Conservation (phyloP, 2,888 invertebrate genomes). For the Arctia plantaginis region DNA sequence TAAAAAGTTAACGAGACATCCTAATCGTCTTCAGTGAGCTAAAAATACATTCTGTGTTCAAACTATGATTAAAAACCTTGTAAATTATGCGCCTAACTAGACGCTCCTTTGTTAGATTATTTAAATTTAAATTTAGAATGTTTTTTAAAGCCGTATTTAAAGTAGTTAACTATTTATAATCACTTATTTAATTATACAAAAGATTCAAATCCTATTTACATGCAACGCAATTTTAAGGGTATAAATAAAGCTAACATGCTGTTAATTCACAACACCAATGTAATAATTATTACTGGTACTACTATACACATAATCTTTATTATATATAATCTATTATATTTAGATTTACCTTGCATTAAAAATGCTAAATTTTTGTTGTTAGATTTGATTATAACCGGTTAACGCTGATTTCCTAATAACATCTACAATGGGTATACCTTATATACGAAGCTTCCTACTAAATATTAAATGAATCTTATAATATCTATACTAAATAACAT, state of each 20-base stretch:
- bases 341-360: not conserved
- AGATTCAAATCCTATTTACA: not conserved
- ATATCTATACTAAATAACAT: not conserved
- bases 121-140: not conserved
- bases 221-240: not conserved
- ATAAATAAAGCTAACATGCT: not conserved
- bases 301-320: not conserved
- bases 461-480: not conserved
- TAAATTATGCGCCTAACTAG: not conserved
- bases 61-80: not conserved
- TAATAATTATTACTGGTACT: not conserved
- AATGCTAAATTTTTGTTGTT: not conserved
- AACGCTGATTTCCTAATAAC: not conserved
- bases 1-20: too few species aligned
- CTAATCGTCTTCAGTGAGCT: not conserved
- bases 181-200: not conserved
- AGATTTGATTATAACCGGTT: not conserved
- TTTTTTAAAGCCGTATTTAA: not conserved
- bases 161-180: not conserved
- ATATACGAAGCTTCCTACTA: not conserved
- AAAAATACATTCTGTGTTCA: not conserved
- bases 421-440: not conserved
- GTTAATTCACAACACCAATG: not conserved
- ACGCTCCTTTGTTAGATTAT: not conserved
- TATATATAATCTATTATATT: too few species aligned